Conservation (phyloP, 1,140 invertebrate genomes). For the Meteorus sp. region DNA sequence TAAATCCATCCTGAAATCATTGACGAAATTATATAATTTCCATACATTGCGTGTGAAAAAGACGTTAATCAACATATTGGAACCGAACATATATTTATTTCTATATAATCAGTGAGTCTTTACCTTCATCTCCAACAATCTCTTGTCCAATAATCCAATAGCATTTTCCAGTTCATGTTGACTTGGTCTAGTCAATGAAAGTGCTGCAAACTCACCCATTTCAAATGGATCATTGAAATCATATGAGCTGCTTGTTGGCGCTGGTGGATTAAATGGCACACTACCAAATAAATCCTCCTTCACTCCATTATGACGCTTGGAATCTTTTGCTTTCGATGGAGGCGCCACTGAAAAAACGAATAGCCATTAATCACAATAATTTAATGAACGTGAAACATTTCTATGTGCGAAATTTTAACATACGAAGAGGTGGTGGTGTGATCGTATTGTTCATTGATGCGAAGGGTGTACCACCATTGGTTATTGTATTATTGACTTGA, state of each 20-base stretch:
- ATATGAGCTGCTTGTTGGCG: slow-evolving; percentile 44
- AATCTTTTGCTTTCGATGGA: slow-evolving; percentile 76
- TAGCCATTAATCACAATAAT: no score
- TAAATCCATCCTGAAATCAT: slow-evolving; percentile 76
- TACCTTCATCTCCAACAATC: slow-evolving; percentile 82
- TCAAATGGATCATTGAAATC: slow-evolving; percentile 70
- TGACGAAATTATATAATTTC: slow-evolving; percentile 28
- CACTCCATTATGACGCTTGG: slow-evolving; percentile 63
- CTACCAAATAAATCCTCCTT: slow-evolving; percentile 63
- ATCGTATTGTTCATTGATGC: slow-evolving; percentile 48
- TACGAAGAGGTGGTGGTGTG: slow-evolving; percentile 66
- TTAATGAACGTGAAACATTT: background rate
- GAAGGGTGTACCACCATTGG: slow-evolving; percentile 43
- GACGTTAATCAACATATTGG: background rate
- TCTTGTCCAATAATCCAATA: slow-evolving; percentile 77
- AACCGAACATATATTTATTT: background rate
- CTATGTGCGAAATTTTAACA: slow-evolving; percentile 42
- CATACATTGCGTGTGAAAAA: slow-evolving; percentile 2
- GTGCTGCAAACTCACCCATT: slow-evolving; percentile 72
- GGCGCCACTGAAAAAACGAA: slow-evolving; percentile 67
- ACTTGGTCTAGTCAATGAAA: slow-evolving; percentile 52
- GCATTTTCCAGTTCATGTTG: slow-evolving; percentile 69
- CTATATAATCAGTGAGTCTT: background rate
- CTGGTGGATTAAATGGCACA: slow-evolving; percentile 61
- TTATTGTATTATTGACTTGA: slow-evolving; percentile 50